Evolutionary conservation across 1,140 invertebrate species (phyloP).

Genomic region (Reticulitermes speratus): DNA sequence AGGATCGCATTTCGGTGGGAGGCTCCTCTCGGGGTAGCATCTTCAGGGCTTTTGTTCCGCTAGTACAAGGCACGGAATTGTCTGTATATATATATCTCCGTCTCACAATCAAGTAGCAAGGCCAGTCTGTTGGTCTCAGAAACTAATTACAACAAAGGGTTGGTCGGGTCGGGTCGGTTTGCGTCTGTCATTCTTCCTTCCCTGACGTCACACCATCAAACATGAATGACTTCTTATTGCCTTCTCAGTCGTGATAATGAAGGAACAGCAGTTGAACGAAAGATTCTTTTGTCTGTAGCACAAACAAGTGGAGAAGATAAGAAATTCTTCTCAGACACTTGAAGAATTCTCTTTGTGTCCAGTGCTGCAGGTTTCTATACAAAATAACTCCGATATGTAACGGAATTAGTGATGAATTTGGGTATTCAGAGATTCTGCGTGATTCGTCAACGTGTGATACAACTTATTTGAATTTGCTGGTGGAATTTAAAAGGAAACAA

Average conservation of each 20-base stretch:
- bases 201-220: background rate
- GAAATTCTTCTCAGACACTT: background rate
- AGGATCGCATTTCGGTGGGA: background rate
- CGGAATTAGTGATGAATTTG: too few relatives aligned
- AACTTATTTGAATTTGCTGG: too few relatives aligned
- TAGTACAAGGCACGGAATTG: background rate
- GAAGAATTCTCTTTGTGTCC: background rate
- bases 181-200: background rate
- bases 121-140: background rate
- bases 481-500: too few relatives aligned
- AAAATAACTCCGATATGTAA: too few relatives aligned
- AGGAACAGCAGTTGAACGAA: background rate
- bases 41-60: background rate
- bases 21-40: background rate
- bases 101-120: background rate
- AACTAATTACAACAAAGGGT: background rate
- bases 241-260: conserved; percentile 8
- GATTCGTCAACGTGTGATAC: too few relatives aligned
- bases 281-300: background rate
- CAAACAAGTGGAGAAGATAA: background rate
- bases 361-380: too few relatives aligned
- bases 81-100: background rate
- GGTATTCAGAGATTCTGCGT: too few relatives aligned
- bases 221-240: background rate
- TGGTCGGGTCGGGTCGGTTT: background rate